These are phyloP conservation scores for Apeira syringaria DNA, from an alignment of 2,888 invertebrate genomes.

Conservation along the genomic window DNA sequence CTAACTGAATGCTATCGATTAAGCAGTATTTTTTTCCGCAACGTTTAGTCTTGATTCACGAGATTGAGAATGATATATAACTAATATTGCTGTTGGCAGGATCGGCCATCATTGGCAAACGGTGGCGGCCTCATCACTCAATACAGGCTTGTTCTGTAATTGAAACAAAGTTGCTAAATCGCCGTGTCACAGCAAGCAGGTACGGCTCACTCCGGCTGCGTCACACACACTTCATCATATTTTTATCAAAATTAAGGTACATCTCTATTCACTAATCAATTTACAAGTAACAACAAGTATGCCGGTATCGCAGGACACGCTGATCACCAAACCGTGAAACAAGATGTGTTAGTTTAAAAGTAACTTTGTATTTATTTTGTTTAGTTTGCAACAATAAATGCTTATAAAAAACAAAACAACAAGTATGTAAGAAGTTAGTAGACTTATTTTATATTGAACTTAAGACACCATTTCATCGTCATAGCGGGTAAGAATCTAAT, in stretches of 20 bases:
- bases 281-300: no score
- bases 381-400: no score
- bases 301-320: no score
- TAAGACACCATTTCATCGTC: no score
- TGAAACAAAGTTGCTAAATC: constrained; percentile 15
- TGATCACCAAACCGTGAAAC: no score
- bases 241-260: constrained; percentile 1
- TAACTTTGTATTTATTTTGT: no score
- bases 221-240: constrained; percentile 2
- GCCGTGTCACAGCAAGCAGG: constrained; percentile 6
- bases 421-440: no score
- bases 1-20: constrained; percentile 38
- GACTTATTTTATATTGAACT: no score
- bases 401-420: no score
- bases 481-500: no score
- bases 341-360: no score
- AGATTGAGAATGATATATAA: constrained; percentile 17
- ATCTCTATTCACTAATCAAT: no score
- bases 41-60: constrained; percentile 46
- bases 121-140: constrained; percentile 32
- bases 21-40: constrained; percentile 44
- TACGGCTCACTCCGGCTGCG: constrained; percentile 1
- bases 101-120: constrained; percentile 35
- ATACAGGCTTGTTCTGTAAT: constrained; percentile 40
- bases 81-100: constrained; percentile 7